A percentile compares a stretch with the other conserved stretches of the same genome.
Evolutionary conservation across 2,888 invertebrate genomes (phyloP).

Genomic region (Pegoplata infirma): DNA sequence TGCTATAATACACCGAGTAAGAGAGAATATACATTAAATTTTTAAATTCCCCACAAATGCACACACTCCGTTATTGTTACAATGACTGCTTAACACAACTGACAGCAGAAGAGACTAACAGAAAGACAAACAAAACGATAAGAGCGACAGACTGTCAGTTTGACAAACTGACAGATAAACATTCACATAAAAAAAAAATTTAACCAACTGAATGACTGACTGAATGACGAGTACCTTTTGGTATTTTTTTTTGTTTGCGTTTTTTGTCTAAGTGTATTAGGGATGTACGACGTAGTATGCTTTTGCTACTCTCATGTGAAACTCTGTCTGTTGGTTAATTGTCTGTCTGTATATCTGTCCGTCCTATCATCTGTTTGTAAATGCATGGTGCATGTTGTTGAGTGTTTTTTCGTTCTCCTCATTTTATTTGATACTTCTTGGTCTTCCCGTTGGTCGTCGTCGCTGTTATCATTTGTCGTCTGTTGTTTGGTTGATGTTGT

Average conservation of each 20-base stretch:
- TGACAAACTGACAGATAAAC: background rate
- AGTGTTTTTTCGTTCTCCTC: conserved; percentile 15
- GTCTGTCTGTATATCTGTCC: conserved; percentile 1
- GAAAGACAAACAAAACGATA: background rate
- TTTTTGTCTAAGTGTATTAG: background rate
- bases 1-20: no score
- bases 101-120: conserved; percentile 3
- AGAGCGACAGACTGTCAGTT: background rate
- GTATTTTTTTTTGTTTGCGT: no score
- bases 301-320: background rate
- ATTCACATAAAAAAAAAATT: no score
- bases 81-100: conserved; percentile 26
- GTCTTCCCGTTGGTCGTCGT: conserved; percentile 53
- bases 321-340: conserved; percentile 9
- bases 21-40: conserved; percentile 15
- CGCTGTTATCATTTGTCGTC: conserved; percentile 28
- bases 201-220: no score
- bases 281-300: background rate
- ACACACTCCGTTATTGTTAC: conserved; percentile 37
- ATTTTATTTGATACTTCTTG: conserved; percentile 29
- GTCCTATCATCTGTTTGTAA: conserved; percentile 22
- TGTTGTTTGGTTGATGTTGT: conserved; percentile 26
- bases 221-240: no score
- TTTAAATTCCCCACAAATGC: conserved; percentile 19
- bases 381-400: conserved; percentile 28